A percentile compares a stretch with the other conserved stretches of the same genome.
Evolutionary conservation across 2,888 invertebrate genomes (phyloP).

Genomic region (Philereme transversata): DNA sequence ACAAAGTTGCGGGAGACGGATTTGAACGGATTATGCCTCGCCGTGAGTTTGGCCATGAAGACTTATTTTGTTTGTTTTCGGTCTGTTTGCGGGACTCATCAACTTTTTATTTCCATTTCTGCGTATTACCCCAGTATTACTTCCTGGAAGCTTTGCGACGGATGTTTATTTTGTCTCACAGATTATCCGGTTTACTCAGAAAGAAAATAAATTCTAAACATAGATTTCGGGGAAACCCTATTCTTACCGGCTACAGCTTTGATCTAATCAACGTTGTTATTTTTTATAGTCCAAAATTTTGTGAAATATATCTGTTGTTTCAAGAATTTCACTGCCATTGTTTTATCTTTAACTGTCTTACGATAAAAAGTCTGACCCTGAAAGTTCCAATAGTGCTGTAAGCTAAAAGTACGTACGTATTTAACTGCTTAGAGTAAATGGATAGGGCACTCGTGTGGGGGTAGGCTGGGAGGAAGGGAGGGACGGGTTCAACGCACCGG

Average conservation of each 20-base stretch:
- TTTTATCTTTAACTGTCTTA: constrained; percentile 24
- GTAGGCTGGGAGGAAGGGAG: constrained; percentile 51
- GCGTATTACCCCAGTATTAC: background rate
- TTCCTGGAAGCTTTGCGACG: constrained; percentile 8
- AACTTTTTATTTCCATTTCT: constrained; percentile 16
- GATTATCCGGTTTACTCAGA: background rate
- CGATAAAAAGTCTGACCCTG: constrained; percentile 36
- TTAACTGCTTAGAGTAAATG: constrained; percentile 40
- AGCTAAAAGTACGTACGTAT: constrained; percentile 28
- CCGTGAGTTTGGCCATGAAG: constrained; percentile 63
- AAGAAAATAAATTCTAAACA: background rate
- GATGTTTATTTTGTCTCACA: constrained; percentile 1
- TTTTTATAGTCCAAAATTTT: background rate
- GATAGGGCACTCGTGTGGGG: constrained; percentile 44
- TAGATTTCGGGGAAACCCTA: background rate
- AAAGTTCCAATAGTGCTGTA: constrained; percentile 29
- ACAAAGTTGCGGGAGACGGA: constrained; percentile 52
- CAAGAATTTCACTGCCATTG: constrained; percentile 37
- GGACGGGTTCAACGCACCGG: constrained; percentile 80
- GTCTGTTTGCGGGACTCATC: constrained; percentile 23
- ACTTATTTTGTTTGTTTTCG: constrained; percentile 42
- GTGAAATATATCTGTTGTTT: constrained; percentile 9
- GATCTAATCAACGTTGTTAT: background rate
- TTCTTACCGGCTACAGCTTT: background rate
- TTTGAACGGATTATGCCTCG: constrained; percentile 50